Base-by-base conservation (phyloP, 2,113 vertebrate species). In the Herpailurus yagouaroundi region DNA sequence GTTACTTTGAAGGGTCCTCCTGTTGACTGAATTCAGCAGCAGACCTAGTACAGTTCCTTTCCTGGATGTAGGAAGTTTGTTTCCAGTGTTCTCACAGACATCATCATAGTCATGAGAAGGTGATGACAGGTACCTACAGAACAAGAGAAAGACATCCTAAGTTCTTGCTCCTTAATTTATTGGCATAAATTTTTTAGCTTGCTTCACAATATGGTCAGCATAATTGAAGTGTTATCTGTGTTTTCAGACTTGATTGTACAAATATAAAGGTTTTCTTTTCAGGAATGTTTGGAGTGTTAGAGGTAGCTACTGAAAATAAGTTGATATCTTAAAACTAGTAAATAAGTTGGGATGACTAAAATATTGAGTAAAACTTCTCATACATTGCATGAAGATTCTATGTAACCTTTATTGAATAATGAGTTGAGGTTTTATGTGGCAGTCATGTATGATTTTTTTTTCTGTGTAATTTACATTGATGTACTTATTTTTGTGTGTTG, bases 401-500 rank as follows among this genome's bases (percentile, higher is more conserved):
- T 45, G 45, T 45, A 86, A 60, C 5, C 85, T 96, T 73, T 84
- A 29, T 84, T 95, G 85, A 89, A 96, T 80, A 91, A 90, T 85
- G 27, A 88, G 69, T 96, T 92, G 23, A 36, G 96, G 27, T 92
- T 88, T 90, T 96, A 4, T 79, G 74, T 69, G 91, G 89, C 2
- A 93, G 27, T 95, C 63, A 29, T 83, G 7, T 91, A 14, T 90
- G 79, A 68, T 69, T 89, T 95, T 92, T 92, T 92, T 92, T 96
- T 94, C 23, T 80, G 1, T 91, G 60, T 95, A 95, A 36, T 91
- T 50, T 86, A 73, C 83, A 93, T 25, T 96, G 82, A 95, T 89
- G 2, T 80, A 41, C 31, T 96, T 96, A 52, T 95, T 94, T 98
- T 97, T 98, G 64, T 97, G 68, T 96, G 36, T 98, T 95, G 31